Conservation (phyloP, 2,797 vertebrate species). For the Falco rusticolus region DNA sequence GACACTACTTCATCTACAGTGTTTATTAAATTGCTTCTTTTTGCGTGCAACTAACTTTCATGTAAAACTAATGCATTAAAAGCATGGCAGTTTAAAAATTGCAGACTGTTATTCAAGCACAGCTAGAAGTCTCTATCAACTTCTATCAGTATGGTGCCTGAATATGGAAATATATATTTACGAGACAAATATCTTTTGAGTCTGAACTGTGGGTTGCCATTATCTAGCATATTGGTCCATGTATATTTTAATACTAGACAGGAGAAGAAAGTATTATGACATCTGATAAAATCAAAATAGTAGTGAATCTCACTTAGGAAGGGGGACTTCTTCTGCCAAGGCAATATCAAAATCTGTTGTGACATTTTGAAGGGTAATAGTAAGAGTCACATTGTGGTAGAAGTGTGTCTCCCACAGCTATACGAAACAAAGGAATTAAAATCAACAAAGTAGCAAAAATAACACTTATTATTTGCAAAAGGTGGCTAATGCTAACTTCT, state of each 20-base stretch:
- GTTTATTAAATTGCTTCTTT: background rate
- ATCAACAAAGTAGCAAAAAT: background rate
- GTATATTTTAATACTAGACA: background rate
- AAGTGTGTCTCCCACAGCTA: background rate
- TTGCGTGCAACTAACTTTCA: background rate
- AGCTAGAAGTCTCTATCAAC: background rate
- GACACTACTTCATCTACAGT: background rate
- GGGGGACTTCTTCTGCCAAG: background rate
- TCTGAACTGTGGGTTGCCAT: background rate
- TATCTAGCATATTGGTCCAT: background rate
- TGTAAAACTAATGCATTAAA: background rate
- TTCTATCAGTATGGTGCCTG: background rate
- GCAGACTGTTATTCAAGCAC: background rate
- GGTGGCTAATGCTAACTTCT: background rate
- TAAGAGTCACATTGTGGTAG: background rate
- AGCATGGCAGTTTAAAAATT: background rate
- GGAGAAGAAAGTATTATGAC: background rate
- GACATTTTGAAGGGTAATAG: background rate
- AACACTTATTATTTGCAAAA: background rate
- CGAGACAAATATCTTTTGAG: background rate
- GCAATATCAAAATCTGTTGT: background rate
- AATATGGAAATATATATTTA: background rate
- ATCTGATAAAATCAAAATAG: background rate
- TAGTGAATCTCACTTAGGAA: background rate
- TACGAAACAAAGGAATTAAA: background rate